Conservation (phyloP, 1,140 invertebrate genomes). For the Pissodes strobi region DNA sequence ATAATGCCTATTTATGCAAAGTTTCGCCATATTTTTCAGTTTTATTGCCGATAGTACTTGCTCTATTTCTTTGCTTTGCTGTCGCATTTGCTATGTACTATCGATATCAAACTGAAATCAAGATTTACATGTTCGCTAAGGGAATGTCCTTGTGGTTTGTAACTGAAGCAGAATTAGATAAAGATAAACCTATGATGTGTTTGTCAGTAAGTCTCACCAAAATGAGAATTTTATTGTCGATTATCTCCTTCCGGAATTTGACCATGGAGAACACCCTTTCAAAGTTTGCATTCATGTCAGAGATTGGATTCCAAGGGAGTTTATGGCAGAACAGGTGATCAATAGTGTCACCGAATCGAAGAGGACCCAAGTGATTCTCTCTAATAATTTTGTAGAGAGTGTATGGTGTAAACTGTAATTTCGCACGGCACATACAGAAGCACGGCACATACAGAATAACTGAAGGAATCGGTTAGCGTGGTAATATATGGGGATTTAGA, state of each 20-base stretch:
- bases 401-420: constrained; percentile 89
- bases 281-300: constrained; percentile 79
- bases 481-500: constrained; percentile 78
- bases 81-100: constrained; percentile 62
- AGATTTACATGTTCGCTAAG: constrained; percentile 73
- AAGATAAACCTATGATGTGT: constrained; percentile 84
- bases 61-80: constrained; percentile 9
- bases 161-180: constrained; percentile 75
- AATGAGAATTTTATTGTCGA: constrained; percentile 76
- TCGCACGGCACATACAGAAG: constrained; percentile 74
- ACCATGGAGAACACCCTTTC: constrained; percentile 62
- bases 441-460: too few relatives aligned
- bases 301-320: constrained; percentile 78
- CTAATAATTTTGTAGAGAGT: constrained; percentile 79
- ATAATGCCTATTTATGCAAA: constrained; percentile 33
- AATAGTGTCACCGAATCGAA: constrained; percentile 76
- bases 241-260: constrained; percentile 70
- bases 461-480: constrained; percentile 70
- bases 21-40: not conserved
- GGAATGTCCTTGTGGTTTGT: constrained; percentile 67
- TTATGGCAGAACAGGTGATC: constrained; percentile 78
- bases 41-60: constrained; percentile 2
- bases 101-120: constrained; percentile 66
- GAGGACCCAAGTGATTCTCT: constrained; percentile 82
- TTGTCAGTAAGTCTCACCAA: constrained; percentile 82